These are phyloP conservation scores for Falco punctatus DNA, from an alignment of 2,113 vertebrate genomes.

Conservation along the genomic window DNA sequence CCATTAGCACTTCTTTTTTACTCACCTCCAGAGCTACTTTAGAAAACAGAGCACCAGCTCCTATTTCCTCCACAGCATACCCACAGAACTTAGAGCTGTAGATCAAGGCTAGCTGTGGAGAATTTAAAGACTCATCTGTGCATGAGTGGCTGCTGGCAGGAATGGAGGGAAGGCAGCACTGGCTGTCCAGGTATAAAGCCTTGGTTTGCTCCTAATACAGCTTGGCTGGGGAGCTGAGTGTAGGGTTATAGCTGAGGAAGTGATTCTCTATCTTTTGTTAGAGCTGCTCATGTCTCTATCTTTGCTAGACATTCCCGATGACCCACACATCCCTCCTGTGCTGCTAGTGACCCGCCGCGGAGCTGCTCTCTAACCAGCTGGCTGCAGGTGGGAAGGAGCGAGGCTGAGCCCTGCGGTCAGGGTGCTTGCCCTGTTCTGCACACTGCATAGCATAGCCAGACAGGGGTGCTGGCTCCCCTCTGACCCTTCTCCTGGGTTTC, in stretches of 20 bases:
- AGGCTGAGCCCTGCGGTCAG: neutral
- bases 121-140: neutral
- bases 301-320: no score
- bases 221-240: neutral
- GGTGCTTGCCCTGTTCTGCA: neutral
- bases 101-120: neutral
- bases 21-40: neutral
- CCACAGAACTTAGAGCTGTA: neutral
- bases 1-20: neutral
- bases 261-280: neutral
- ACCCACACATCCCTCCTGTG: rapidly evolving
- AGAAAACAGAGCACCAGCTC: neutral
- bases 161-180: neutral
- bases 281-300: neutral
- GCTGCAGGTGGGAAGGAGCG: neutral
- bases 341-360: neutral
- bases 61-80: neutral
- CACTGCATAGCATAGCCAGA: neutral
- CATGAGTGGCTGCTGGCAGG: neutral
- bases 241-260: neutral
- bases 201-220: neutral
- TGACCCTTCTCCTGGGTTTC: neutral
- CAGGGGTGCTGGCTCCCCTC: neutral
- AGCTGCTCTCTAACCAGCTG: neutral
- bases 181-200: neutral